These are phyloP conservation scores for Serripes groenlandicus DNA, from an alignment of 2,888 invertebrate genomes.

Conservation along the genomic window DNA sequence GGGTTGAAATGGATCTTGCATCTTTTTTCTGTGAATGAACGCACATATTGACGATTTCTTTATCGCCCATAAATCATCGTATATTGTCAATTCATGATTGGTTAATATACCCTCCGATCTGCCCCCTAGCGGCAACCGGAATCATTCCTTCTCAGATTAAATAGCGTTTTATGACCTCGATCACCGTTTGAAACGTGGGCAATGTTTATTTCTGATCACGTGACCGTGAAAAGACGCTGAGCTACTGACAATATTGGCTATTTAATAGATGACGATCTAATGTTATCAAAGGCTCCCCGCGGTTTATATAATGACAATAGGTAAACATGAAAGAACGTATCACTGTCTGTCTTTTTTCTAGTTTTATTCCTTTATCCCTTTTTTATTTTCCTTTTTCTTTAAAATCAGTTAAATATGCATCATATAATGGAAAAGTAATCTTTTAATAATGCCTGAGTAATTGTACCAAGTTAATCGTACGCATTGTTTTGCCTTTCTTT, in stretches of 20 bases:
- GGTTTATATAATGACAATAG: not conserved
- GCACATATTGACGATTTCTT: not conserved
- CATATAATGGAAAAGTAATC: too few species aligned
- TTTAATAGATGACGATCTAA: conserved; percentile 5
- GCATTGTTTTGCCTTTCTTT: too few species aligned
- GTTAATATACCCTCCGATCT: not conserved
- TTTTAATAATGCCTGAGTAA: too few species aligned
- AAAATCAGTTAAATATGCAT: too few species aligned
- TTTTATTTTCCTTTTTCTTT: too few species aligned
- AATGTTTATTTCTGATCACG: conserved; percentile 8
- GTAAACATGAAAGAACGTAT: conserved; percentile 1
- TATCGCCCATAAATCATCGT: conserved; percentile 7
- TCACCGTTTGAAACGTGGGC: conserved; percentile 3
- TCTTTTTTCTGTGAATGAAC: too few species aligned
- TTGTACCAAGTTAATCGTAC: too few species aligned
- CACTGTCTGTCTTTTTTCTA: too few species aligned
- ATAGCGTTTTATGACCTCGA: conserved; percentile 14
- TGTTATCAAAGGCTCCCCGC: conserved; percentile 9
- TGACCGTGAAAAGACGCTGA: conserved; percentile 8
- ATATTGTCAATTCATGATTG: conserved; percentile 19
- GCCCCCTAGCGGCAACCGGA: conserved; percentile 10
- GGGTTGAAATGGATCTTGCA: too few species aligned
- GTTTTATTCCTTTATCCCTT: too few species aligned
- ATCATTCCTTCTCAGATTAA: not conserved
- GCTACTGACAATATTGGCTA: conserved; percentile 4